These are phyloP conservation scores for Endotricha flammealis DNA, from an alignment of 2,888 invertebrate genomes.

Conservation along the genomic window DNA sequence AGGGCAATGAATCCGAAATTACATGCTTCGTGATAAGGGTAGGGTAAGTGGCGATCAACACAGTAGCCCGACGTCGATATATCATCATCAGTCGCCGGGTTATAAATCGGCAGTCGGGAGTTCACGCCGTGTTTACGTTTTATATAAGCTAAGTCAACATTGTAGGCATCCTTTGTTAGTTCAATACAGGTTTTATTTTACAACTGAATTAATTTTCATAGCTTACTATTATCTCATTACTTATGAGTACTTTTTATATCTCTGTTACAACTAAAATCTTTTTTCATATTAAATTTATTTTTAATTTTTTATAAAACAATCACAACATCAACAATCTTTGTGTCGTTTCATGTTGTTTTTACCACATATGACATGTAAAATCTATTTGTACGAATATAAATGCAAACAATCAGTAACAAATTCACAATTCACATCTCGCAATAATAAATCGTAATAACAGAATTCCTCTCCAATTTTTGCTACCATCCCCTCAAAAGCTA, in stretches of 20 bases:
- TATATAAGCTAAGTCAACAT: neutral
- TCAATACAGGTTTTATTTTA: too few relatives aligned
- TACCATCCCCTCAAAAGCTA: conserved; percentile 56
- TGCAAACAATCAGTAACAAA: neutral
- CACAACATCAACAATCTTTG: too few relatives aligned
- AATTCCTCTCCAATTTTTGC: conserved; percentile 52
- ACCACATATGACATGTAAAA: too few relatives aligned
- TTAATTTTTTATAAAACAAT: too few relatives aligned
- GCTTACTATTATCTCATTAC: too few relatives aligned
- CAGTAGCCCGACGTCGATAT: conserved; percentile 70
- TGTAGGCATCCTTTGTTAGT: conserved; percentile 1
- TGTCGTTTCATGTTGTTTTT: too few relatives aligned
- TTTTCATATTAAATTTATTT: too few relatives aligned
- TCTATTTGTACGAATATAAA: neutral
- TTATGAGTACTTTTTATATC: too few relatives aligned
- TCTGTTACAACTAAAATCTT: too few relatives aligned
- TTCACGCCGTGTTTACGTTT: conserved; percentile 57
- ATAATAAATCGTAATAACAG: conserved; percentile 26
- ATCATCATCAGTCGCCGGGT: conserved; percentile 73
- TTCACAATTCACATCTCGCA: too few relatives aligned
- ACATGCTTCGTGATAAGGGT: conserved; percentile 70
- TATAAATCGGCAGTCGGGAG: conserved; percentile 56
- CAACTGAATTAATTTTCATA: too few relatives aligned
- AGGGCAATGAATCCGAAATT: conserved; percentile 75
- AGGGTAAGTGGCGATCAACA: conserved; percentile 75